A percentile compares a stretch with the other conserved stretches of the same genome.
phyloP scores from a whole-genome alignment of 2,888 invertebrate species.

The Petrolisthes cinctipes region DNA sequence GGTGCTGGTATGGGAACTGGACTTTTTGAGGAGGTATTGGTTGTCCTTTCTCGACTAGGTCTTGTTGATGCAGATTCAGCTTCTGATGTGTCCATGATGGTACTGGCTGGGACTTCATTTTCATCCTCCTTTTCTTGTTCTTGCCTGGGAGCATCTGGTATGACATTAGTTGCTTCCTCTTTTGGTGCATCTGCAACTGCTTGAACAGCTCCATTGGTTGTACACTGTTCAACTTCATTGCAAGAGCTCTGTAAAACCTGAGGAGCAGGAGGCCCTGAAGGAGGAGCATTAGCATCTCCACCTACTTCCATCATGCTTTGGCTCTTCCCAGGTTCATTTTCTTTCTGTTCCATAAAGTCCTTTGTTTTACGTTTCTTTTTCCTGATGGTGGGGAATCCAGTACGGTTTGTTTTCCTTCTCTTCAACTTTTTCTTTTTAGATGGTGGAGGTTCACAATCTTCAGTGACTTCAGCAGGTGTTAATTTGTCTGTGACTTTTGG shows the following conservation, averaged over 20 bases:
- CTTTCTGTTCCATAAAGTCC: conserved; percentile 26
- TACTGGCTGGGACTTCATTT: conserved; percentile 2
- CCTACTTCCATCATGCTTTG: neutral
- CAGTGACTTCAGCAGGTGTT: conserved; percentile 50
- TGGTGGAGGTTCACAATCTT: conserved; percentile 52
- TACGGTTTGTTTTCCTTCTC: conserved; percentile 84
- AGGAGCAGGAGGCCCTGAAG: neutral
- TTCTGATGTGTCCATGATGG: neutral
- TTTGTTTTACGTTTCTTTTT: conserved; percentile 73
- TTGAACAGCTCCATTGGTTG: neutral
- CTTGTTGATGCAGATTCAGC: conserved; percentile 17
- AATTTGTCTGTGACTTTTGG: conserved; percentile 67
- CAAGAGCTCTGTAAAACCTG: neutral
- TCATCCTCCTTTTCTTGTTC: conserved; percentile 4
- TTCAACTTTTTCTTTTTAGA: conserved; percentile 61
- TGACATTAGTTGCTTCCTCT: neutral
- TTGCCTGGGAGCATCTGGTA: neutral
- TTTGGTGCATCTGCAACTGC: neutral
- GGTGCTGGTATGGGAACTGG: conserved; percentile 45
- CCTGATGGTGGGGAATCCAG: conserved; percentile 87
- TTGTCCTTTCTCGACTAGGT: conserved; percentile 12
- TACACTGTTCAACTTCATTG: neutral
- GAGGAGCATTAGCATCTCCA: neutral
- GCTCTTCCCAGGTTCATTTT: conserved; percentile 27
- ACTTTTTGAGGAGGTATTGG: conserved; percentile 12